Percentiles rank a stretch among this genome's conserved stretches.
Conservation (phyloP, 2,888 invertebrate genomes). For the Drosophila niveifrons region DNA sequence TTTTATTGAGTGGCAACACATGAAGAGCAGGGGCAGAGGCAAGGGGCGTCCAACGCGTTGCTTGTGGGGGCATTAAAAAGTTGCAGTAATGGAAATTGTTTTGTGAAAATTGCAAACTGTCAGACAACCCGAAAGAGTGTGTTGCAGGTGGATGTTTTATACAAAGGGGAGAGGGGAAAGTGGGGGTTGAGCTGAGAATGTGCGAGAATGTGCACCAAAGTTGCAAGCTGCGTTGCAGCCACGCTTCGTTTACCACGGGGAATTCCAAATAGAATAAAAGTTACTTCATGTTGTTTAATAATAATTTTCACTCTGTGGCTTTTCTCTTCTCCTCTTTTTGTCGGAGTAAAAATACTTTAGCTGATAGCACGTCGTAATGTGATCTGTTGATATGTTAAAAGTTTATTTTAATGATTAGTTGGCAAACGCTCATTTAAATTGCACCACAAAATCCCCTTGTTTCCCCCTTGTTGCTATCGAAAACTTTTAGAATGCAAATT, state of each 20-base stretch:
- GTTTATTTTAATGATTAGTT: slow-evolving; percentile 9
- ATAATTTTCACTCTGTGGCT: slow-evolving; percentile 33
- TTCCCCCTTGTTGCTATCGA: background rate
- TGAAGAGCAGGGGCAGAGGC: slow-evolving; percentile 34
- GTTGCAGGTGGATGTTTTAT: background rate
- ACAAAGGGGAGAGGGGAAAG: background rate
- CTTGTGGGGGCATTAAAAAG: slow-evolving; percentile 62
- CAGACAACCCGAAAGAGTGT: slow-evolving; percentile 8
- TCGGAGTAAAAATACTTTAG: slow-evolving; percentile 16
- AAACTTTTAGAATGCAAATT: slow-evolving; percentile 3
- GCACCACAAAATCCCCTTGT: background rate
- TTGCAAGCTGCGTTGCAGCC: slow-evolving; percentile 56
- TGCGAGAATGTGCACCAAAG: slow-evolving; percentile 65
- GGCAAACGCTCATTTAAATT: slow-evolving; percentile 13
- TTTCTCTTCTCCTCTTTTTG: slow-evolving; percentile 5
- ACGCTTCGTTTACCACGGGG: slow-evolving; percentile 68
- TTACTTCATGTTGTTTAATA: slow-evolving; percentile 47
- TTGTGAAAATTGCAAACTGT: slow-evolving; percentile 65
- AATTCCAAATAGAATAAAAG: slow-evolving; percentile 67
- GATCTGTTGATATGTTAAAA: slow-evolving; percentile 10
- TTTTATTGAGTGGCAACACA: slow-evolving; percentile 79
- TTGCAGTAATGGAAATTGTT: slow-evolving; percentile 76
- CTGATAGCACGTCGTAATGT: slow-evolving; percentile 33
- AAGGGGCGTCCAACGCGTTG: slow-evolving; percentile 18
- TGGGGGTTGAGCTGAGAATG: background rate